A percentile compares a stretch with the other conserved stretches of the same genome.
These are phyloP conservation scores for Pseudochromis fuscus DNA, from an alignment of 2,797 vertebrate genomes.

Conservation along the genomic window DNA sequence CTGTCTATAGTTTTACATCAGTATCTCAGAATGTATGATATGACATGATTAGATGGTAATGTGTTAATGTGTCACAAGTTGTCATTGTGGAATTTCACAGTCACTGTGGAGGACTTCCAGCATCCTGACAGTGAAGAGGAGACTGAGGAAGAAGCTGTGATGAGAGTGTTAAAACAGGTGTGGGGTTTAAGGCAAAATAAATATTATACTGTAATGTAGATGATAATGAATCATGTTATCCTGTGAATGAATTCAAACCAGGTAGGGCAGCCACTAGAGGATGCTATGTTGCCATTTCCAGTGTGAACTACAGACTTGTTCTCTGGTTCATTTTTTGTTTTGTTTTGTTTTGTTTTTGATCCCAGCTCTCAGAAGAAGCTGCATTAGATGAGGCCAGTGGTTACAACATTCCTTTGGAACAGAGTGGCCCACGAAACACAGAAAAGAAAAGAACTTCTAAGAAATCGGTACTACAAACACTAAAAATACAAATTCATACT, in stretches of 20 bases:
- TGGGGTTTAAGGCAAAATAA: conserved; percentile 6
- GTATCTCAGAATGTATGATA: conserved; percentile 10
- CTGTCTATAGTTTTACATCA: conserved; percentile 1
- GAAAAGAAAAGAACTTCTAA: conserved; percentile 71
- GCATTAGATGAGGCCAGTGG: conserved; percentile 93
- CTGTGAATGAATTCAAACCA: neutral
- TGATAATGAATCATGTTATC: neutral
- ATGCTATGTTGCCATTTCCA: conserved; percentile 61
- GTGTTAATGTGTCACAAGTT: conserved; percentile 9
- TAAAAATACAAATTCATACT: neutral
- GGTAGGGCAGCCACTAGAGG: conserved; percentile 67
- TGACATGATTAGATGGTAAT: conserved; percentile 8
- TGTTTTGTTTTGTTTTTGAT: conserved; percentile 25
- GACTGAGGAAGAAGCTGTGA: conserved; percentile 90
- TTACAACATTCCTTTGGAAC: conserved; percentile 92
- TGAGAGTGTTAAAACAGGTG: conserved; percentile 92
- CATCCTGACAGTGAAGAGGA: conserved; percentile 94
- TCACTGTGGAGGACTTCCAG: conserved; percentile 87
- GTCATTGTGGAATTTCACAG: conserved; percentile 72
- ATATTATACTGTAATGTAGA: neutral
- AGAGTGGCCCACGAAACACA: conserved; percentile 77
- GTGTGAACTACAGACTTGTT: conserved; percentile 5
- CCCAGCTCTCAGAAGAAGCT: conserved; percentile 93
- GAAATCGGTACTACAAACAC: conserved; percentile 69
- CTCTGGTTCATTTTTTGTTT: conserved; percentile 8